Conservation (phyloP, 2,113 vertebrate species). For the Chaenocephalus aceratus region DNA sequence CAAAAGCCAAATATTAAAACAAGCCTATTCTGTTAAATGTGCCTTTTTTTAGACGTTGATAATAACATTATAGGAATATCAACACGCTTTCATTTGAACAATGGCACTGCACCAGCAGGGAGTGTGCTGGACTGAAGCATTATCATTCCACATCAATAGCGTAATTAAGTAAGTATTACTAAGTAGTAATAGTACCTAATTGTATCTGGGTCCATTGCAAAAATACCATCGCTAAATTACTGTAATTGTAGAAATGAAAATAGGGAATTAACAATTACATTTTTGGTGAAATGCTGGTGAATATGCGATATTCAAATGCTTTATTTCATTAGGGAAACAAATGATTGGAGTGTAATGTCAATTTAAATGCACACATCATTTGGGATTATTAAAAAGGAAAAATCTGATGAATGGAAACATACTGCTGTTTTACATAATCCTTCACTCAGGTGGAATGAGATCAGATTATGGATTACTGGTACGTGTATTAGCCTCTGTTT, state of each 20-base stretch:
- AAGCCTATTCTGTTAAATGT: conserved; percentile 4
- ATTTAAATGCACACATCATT: conserved; percentile 1
- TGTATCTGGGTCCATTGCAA: not conserved
- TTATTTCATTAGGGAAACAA: not conserved
- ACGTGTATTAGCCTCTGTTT: too few species aligned
- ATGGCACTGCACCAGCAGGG: not conserved
- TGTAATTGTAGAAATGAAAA: not conserved
- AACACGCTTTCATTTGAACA: not conserved
- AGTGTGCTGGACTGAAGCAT: not conserved
- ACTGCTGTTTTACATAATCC: too few species aligned
- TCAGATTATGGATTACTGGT: too few species aligned
- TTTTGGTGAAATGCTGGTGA: not conserved
- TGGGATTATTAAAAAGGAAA: not conserved
- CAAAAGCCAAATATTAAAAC: not conserved
- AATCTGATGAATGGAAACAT: not conserved
- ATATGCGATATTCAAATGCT: not conserved
- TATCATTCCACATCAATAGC: not conserved
- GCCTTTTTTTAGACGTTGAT: conserved; percentile 14
- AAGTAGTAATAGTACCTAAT: not conserved
- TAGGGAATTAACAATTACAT: not conserved
- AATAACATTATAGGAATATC: not conserved
- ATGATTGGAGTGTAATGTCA: not conserved
- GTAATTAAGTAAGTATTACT: not conserved
- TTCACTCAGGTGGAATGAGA: too few species aligned
- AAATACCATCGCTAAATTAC: not conserved